phyloP scores from a whole-genome alignment of 2,113 vertebrate genomes.

The Salvelinus sp. region DNA sequence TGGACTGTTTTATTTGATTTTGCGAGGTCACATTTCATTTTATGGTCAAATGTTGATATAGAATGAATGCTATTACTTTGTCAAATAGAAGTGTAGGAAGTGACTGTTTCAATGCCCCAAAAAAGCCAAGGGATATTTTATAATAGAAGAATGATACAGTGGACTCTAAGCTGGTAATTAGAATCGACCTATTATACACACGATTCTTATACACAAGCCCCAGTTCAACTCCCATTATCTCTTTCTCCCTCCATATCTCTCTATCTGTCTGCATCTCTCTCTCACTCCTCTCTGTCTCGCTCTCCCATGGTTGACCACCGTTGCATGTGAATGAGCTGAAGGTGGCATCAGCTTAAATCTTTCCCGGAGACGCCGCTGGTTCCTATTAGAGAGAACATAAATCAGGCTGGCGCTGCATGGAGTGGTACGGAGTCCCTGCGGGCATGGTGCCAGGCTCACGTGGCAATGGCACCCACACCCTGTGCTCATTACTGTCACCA shows the following conservation, averaged over 20 bases:
- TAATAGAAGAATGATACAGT: neutral
- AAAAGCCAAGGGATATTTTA: neutral
- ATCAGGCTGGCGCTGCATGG: conserved; percentile 18
- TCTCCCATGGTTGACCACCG: neutral
- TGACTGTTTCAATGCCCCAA: neutral
- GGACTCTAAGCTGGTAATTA: neutral
- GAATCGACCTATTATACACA: neutral
- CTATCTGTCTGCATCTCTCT: neutral
- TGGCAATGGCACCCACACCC: conserved; percentile 11
- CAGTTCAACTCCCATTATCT: neutral
- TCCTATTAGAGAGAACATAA: conserved; percentile 23
- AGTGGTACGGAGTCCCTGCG: conserved; percentile 4
- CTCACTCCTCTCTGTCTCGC: neutral
- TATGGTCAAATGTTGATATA: neutral
- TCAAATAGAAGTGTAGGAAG: neutral
- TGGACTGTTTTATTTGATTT: neutral
- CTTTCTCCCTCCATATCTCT: neutral
- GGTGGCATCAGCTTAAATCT: conserved; percentile 10
- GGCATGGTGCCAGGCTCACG: conserved; percentile 21
- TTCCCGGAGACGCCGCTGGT: neutral
- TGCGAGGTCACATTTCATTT: neutral
- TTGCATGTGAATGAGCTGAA: conserved; percentile 23
- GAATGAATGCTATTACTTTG: neutral
- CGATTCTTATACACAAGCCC: neutral
- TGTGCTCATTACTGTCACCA: conserved; percentile 21